Percentiles rank a stretch among this genome's conserved stretches.
Evolutionary conservation across 1,140 invertebrate species (phyloP).

Genomic region (Chymomyza costata): DNA sequence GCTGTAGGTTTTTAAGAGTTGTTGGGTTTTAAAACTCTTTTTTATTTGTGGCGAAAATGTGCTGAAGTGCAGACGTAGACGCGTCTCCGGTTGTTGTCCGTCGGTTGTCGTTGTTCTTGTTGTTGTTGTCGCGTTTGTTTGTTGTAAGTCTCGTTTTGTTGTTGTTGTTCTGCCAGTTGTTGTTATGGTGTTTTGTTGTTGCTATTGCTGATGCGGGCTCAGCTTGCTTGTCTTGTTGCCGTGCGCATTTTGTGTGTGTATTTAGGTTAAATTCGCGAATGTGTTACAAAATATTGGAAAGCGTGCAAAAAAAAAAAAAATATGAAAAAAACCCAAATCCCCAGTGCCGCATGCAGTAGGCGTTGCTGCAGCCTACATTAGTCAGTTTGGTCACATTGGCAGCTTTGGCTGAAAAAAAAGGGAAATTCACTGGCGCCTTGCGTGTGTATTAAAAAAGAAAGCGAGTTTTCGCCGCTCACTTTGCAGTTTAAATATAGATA

Average conservation of each 20-base stretch:
- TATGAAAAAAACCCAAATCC: constrained; percentile 40
- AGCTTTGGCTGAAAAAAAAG: constrained; percentile 29
- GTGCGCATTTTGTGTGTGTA: constrained; percentile 35
- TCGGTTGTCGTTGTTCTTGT: constrained; percentile 24
- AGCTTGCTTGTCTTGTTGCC: constrained; percentile 21
- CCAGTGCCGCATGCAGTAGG: constrained; percentile 28
- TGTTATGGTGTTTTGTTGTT: constrained; percentile 12
- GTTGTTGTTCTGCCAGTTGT: constrained; percentile 2
- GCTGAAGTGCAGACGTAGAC: constrained; percentile 36
- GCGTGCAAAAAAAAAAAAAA: constrained; percentile 53
- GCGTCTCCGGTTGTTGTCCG: constrained; percentile 15
- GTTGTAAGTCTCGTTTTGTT: constrained; percentile 23
- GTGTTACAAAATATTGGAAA: constrained; percentile 68
- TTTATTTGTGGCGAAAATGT: constrained; percentile 48
- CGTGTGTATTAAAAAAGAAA: constrained; percentile 65
- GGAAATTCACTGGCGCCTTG: too few species aligned
- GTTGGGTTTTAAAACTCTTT: too few species aligned
- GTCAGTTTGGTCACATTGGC: background rate
- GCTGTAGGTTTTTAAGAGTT: too few species aligned
- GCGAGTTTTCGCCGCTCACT: constrained; percentile 44
- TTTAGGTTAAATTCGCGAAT: constrained; percentile 69
- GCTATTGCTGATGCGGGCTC: constrained; percentile 22
- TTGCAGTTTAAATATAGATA: constrained; percentile 36
- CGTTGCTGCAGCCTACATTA: constrained; percentile 6
- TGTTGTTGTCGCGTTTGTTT: constrained; percentile 18